Base-by-base conservation (phyloP, 2,888 invertebrate genomes). In the Pasiphila rectangulata region DNA sequence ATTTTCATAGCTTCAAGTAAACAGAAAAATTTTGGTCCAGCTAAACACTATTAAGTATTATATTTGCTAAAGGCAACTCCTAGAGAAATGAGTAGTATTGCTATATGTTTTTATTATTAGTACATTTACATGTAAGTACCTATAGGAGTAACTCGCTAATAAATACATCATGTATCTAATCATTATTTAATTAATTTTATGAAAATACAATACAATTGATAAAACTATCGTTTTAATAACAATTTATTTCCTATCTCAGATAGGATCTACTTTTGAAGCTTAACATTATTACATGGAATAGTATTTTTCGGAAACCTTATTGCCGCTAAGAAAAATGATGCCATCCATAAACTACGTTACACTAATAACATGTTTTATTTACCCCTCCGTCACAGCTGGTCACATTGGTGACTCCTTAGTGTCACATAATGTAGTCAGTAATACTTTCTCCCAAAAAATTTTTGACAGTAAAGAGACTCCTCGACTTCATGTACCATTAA, bases 11-110 rank as follows among this genome's bases (percentile, higher is more conserved):
- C 71, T 76, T 78, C 76, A 67, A 80, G 79, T 79, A 76, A 69
- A 83, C 84, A 80, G 72, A 72, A 81, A 56, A 85, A 84, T 84
- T 84, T 88, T 88, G 88, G 88, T 88, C 88, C 88, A 87, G 87
- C 88, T 87, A 87, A 84, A 71, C 80, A 72, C 86, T 86, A 86
- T 51, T 49, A n/a, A n/a, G n/a, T n/a, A 30, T 30, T 58, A 67
- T 76, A 75, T 81, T 32, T 32, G 17, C 32, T 83, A 85, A 82
- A 82, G 76, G 78, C 81, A 82, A 79, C 72, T 80, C 67, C 79
- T 83, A 81, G 66, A 70, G 67, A 77, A 78, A 73, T 69, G 70
- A 72, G 64, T 76, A 75, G 73, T 81, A 79, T 83, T 82, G 79
- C 81, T 81, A 77, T 77, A 63, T 61, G 57, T 60, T 74, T 68